Conservation (phyloP, 2,888 invertebrate genomes). For the Ennomos quercinarius region DNA sequence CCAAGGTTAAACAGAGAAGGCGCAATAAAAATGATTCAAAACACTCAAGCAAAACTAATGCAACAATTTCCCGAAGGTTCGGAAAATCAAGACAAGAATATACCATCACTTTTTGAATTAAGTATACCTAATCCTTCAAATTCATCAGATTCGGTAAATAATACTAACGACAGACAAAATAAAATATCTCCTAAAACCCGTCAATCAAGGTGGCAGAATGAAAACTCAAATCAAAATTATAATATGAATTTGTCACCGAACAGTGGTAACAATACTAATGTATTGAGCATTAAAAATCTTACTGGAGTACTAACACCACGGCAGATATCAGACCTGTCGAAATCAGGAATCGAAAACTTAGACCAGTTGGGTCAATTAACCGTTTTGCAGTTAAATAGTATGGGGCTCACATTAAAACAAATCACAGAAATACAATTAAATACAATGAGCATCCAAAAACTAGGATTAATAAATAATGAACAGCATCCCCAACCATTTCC, state of each 20-base stretch:
- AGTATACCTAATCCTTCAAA: slow-evolving; percentile 75
- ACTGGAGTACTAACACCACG: slow-evolving; percentile 83
- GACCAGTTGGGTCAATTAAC: slow-evolving; percentile 87
- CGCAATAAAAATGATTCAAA: slow-evolving; percentile 86
- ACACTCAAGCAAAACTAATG: slow-evolving; percentile 74
- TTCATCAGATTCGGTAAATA: slow-evolving; percentile 57
- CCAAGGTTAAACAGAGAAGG: slow-evolving; percentile 92
- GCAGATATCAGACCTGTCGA: slow-evolving; percentile 85
- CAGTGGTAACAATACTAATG: slow-evolving; percentile 60
- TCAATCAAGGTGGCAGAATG: slow-evolving; percentile 82
- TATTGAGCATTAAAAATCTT: slow-evolving; percentile 85
- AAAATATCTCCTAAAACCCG: slow-evolving; percentile 78
- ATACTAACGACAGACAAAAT: slow-evolving; percentile 69
- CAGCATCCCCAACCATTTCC: slow-evolving; percentile 57
- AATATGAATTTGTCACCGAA: slow-evolving; percentile 59
- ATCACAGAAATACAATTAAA: slow-evolving; percentile 87
- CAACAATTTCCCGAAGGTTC: slow-evolving; percentile 71
- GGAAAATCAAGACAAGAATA: slow-evolving; percentile 67
- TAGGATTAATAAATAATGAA: slow-evolving; percentile 77
- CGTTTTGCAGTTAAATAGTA: slow-evolving; percentile 85
- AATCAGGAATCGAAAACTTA: slow-evolving; percentile 86
- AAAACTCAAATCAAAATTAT: slow-evolving; percentile 63
- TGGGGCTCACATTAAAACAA: slow-evolving; percentile 86
- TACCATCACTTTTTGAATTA: slow-evolving; percentile 79
- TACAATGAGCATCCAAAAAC: slow-evolving; percentile 85